Base-by-base conservation (phyloP, 2,888 invertebrate genomes). In the Chrysolina oricalcia region DNA sequence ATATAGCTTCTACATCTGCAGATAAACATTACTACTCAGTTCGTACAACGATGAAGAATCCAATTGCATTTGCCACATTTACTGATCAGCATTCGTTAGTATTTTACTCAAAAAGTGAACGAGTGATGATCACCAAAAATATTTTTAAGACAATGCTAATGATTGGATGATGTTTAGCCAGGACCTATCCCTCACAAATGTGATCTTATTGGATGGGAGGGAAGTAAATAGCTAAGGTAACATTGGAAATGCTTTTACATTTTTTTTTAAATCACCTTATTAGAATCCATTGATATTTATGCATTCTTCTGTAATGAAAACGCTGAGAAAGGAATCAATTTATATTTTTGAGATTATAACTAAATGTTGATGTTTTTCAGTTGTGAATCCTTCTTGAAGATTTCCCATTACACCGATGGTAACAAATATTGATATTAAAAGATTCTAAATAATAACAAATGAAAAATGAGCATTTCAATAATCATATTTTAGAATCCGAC, bases 161-260 rank as follows among this genome's bases (percentile, higher is more conserved):
- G 35, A 35, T 35, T 35, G 35, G 8, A 35, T 35, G 35, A 35
- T 8, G 8, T 35, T 10, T 19, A 11, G 13, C 15, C n/a, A 3
- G 11, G 15, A 23, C 3, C 13, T 43, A 46, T 46, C 76, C 80
- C 81, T 82, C 79, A 82, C 84, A 83, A 84, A 83, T 82, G 84
- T 83, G 81, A 78, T 80, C 70, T 71, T 71, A 75, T 46, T 50
- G 71, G 75, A 75, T 74, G 76, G 70, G 70, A 75, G 63, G 79
- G 72, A 80, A 78, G 78, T 73, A 75, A 79, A 83, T 88, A 88
- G 88, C 86, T 86, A 89, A 89, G 89, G 89, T 88, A 88, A 89
- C 89, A 89, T 89, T 89, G 89, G 89, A 89, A 89, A 89, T 89
- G 89, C 87, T 85, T 86, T 83, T 85, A 83, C 78, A 77, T 84